Conservation (phyloP, 2,113 vertebrate genomes). For the Cryptomyrus ogoouensis region DNA sequence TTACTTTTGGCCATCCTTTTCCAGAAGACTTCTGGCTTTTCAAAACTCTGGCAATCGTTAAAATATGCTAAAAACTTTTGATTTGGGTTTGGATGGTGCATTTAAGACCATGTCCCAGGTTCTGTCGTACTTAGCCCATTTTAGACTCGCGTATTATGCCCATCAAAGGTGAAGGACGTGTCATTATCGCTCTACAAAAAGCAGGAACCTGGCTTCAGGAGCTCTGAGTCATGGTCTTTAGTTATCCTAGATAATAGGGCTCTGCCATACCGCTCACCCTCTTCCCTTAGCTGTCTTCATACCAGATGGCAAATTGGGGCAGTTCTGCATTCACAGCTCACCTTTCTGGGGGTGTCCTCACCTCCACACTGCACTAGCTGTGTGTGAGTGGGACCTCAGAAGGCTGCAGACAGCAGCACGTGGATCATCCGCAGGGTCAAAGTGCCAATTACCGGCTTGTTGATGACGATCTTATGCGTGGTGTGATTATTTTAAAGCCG, state of each 20-base stretch:
- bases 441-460: not conserved
- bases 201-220: conserved; percentile 21
- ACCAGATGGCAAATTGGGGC: conserved; percentile 44
- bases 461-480: not conserved
- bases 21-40: not conserved
- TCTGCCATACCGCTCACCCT: not conserved
- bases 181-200: not conserved
- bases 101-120: not conserved
- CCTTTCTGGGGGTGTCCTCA: conserved; percentile 33
- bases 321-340: conserved; percentile 34
- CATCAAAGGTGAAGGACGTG: not conserved
- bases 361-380: not conserved
- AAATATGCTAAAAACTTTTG: not conserved
- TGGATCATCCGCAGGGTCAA: not conserved
- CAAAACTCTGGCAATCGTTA: not conserved
- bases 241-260: not conserved
- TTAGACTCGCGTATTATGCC: not conserved
- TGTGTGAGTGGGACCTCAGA: not conserved
- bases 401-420: not conserved
- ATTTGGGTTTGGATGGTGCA: not conserved
- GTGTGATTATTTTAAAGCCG: not conserved
- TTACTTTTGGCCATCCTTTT: not conserved
- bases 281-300: conserved; percentile 55
- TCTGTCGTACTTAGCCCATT: not conserved
- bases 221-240: not conserved